Conservation (phyloP, 2,797 vertebrate genomes). For the Hylomyscus alleni region DNA sequence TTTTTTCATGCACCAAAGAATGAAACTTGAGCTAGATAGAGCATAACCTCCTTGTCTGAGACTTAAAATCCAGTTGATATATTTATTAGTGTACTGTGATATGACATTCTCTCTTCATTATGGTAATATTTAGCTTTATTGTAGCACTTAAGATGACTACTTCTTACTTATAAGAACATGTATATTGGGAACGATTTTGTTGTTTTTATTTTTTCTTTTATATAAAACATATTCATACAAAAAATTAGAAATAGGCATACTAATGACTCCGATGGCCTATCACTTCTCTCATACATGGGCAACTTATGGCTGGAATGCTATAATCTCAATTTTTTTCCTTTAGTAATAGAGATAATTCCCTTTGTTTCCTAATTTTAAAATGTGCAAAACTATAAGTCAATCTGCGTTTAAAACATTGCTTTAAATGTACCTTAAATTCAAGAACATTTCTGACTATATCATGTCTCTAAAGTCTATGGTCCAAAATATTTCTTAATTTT, state of each 20-base stretch:
- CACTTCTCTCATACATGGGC: background rate
- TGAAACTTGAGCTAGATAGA: background rate
- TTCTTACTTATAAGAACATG: background rate
- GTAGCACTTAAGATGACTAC: background rate
- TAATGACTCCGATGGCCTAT: background rate
- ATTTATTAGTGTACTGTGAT: background rate
- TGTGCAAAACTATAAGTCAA: background rate
- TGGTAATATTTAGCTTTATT: background rate
- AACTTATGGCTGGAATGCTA: background rate
- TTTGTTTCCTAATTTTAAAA: background rate
- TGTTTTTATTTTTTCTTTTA: constrained; percentile 10
- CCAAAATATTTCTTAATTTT: background rate
- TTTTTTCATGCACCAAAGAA: background rate
- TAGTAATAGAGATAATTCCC: background rate
- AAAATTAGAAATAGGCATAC: background rate
- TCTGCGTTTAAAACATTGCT: background rate
- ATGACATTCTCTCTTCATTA: background rate
- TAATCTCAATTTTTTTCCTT: background rate
- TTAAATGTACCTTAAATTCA: background rate
- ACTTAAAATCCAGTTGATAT: background rate
- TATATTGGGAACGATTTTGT: background rate
- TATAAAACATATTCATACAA: background rate
- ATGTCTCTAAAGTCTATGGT: background rate
- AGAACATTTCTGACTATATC: constrained; percentile 21
- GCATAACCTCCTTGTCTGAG: background rate